Base-by-base conservation (phyloP, 1,140 invertebrate species). In the Theocolax elegans region DNA sequence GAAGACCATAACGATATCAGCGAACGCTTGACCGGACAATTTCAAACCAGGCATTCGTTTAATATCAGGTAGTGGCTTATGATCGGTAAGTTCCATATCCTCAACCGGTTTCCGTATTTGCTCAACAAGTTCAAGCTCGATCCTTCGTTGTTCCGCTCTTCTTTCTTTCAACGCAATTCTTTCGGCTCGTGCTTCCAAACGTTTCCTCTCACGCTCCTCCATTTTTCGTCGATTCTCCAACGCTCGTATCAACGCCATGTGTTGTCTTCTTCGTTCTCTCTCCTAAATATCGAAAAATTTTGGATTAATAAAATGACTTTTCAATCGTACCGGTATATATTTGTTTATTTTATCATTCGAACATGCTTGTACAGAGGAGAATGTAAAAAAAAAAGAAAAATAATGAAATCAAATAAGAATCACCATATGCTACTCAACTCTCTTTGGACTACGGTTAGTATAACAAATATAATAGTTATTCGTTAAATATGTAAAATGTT, bases 1-100 rank as follows among this genome's bases (percentile, higher is more conserved):
- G 79, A 94, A 94, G 2, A 97, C 93, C 94, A 98, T 97, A 4
- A 98, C 87, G 40, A 94, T 87, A 85, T 98, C 95, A 2, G 94
- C 92, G 86, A 97, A 96, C 0, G 95, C 95, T 80, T 94, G 91
- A 0, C 95, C 95, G 1, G 92, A 88, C 12, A 98, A 83, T 76
- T 92, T 92, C 31, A 97, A 85, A 13, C 94, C 94, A 0, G 92
- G 90, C 73, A 98, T 91, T 72, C 95, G 87, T 29, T 92, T 90
- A 29, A 94, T 85, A 7, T 90, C 89, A 1, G 95, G 96, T 46
- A 97, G 83, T 8, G 89, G 78, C 81, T 91, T 89, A 67, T 93
- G 91, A 81, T 91, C 89, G 25, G 89, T 89, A 31, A 95, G 81
- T 74, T 94, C 92, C 75, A 94, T 92, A 79, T 95, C 93, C 85